Conservation (phyloP, 2,113 vertebrate genomes). For the Eupsittula cactorum region DNA sequence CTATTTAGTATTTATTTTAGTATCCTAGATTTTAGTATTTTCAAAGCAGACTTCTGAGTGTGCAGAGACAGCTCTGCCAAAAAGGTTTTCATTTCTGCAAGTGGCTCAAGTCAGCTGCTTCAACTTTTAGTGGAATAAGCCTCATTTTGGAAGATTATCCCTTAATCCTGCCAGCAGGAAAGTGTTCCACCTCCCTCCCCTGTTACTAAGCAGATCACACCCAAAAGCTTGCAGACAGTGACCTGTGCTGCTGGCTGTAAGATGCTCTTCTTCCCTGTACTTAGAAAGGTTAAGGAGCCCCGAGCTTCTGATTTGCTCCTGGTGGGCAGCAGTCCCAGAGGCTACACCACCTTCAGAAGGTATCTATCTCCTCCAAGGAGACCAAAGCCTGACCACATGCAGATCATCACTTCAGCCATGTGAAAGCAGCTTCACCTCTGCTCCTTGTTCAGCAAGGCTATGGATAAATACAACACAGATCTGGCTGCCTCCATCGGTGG, state of each 20-base stretch:
- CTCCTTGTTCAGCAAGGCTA: not conserved
- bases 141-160: slow-evolving; percentile 34
- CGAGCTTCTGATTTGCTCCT: not conserved
- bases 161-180: not conserved
- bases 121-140: not conserved
- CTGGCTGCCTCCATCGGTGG: not conserved
- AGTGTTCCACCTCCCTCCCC: not conserved
- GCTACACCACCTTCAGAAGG: not conserved
- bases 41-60: not conserved
- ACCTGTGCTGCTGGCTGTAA: not conserved
- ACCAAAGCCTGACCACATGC: not conserved
- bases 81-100: not conserved
- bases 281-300: not conserved
- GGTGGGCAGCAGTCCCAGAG: not conserved
- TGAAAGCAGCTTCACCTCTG: not conserved
- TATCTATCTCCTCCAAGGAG: not conserved
- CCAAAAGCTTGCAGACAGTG: not conserved
- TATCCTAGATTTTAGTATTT: not conserved
- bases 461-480: not conserved
- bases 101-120: not conserved
- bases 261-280: not conserved
- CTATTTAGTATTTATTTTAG: no score
- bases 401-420: not conserved
- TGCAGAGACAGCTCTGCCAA: not conserved
- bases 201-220: not conserved